Conservation (phyloP, 1,140 invertebrate species). For the Neodiprion fabricii region DNA sequence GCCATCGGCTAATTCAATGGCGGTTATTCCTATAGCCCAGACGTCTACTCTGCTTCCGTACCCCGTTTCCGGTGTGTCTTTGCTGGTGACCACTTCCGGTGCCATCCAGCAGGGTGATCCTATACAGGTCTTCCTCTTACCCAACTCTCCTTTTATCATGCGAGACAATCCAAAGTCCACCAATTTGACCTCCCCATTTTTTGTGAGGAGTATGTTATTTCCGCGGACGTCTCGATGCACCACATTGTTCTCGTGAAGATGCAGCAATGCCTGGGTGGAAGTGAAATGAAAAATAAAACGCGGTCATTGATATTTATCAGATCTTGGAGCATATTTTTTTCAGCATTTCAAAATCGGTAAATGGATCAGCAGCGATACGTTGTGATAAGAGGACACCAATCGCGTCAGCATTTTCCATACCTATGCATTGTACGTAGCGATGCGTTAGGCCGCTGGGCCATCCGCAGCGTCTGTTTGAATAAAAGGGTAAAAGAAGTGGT, state of each 20-base stretch:
- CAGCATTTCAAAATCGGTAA: too few species aligned
- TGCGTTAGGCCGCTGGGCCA: too few species aligned
- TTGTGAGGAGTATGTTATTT: conserved; percentile 86
- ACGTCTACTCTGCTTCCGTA: conserved; percentile 84
- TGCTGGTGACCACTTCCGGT: conserved; percentile 77
- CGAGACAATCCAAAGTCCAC: conserved; percentile 86
- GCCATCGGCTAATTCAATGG: conserved; percentile 90
- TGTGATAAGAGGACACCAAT: too few species aligned
- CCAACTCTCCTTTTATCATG: conserved; percentile 76
- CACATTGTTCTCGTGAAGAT: conserved; percentile 85
- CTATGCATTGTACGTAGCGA: too few species aligned
- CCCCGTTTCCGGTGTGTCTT: conserved; percentile 41
- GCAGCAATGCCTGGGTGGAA: conserved; percentile 70
- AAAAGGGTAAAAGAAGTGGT: neutral
- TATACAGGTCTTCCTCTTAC: conserved; percentile 74
- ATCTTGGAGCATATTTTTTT: conserved; percentile 1
- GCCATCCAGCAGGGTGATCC: conserved; percentile 94
- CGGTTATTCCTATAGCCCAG: conserved; percentile 92
- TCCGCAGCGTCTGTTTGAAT: neutral
- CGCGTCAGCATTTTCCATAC: too few species aligned
- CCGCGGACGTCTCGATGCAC: conserved; percentile 88
- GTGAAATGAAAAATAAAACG: neutral
- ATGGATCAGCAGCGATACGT: too few species aligned
- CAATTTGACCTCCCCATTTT: conserved; percentile 82
- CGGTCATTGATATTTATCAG: neutral